Conservation (phyloP, 2,113 vertebrate species). For the Macquaria ambigua region DNA sequence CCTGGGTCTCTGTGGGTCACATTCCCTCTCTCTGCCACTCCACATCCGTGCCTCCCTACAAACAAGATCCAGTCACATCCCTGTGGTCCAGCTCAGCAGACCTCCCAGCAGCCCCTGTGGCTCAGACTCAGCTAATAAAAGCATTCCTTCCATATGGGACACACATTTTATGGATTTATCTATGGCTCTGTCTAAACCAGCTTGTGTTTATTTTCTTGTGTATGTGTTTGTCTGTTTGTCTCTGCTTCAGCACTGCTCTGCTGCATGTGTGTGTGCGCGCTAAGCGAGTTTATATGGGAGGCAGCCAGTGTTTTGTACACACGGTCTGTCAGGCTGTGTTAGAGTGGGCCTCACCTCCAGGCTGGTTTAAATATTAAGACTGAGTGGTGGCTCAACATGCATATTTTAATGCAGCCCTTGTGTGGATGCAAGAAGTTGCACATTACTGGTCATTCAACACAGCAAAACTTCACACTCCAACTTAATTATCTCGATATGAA, state of each 20-base stretch:
- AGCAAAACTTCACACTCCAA: conserved; percentile 31
- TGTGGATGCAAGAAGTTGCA: conserved; percentile 57
- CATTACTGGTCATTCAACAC: conserved; percentile 25
- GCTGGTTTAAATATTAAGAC: conserved; percentile 85
- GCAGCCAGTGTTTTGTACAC: conserved; percentile 71
- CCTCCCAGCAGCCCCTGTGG: conserved; percentile 39
- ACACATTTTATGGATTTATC: conserved; percentile 56
- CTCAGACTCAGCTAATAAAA: conserved; percentile 63
- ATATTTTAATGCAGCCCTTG: conserved; percentile 79
- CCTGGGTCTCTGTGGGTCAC: conserved; percentile 75
- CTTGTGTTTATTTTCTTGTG: conserved; percentile 67
- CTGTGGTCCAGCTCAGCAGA: conserved; percentile 6
- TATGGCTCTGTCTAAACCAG: conserved; percentile 62
- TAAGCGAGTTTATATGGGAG: conserved; percentile 57
- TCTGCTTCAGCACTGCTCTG: conserved; percentile 15
- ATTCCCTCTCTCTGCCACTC: conserved; percentile 32
- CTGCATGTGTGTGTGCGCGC: conserved; percentile 11
- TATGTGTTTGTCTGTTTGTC: conserved; percentile 49
- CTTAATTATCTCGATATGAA: not conserved
- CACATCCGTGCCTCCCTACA: conserved; percentile 30
- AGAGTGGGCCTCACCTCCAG: conserved; percentile 78
- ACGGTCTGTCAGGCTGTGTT: conserved; percentile 69
- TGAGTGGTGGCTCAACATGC: conserved; percentile 74
- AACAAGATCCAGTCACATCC: conserved; percentile 50
- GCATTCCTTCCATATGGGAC: conserved; percentile 64